These are phyloP conservation scores for Synaphobranchus kaupii DNA, from an alignment of 2,797 vertebrate species.

Conservation along the genomic window DNA sequence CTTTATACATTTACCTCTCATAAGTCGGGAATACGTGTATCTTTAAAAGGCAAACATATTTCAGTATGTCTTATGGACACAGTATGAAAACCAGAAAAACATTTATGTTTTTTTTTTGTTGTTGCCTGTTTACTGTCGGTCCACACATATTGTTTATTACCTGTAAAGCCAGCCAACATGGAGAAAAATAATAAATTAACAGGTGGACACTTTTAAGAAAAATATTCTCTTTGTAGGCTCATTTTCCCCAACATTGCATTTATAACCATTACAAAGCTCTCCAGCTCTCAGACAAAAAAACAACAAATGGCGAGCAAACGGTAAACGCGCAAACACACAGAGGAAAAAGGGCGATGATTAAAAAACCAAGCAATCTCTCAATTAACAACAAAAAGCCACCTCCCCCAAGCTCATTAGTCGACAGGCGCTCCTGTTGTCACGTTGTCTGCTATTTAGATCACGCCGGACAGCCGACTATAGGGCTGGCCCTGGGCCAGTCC, in stretches of 20 bases:
- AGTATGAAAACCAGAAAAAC: not conserved
- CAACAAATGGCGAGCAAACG: too few species aligned
- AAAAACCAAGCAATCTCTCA: not conserved
- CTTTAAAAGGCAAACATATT: not conserved
- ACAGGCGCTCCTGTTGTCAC: not conserved
- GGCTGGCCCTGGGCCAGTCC: not conserved
- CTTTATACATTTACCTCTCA: not conserved
- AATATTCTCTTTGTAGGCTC: not conserved
- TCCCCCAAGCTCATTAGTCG: not conserved
- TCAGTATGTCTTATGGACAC: not conserved
- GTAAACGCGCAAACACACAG: not conserved
- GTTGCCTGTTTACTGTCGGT: not conserved
- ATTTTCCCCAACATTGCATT: not conserved
- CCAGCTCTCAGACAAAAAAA: not conserved
- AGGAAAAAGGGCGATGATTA: not conserved
- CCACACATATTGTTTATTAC: not conserved
- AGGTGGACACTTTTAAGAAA: not conserved
- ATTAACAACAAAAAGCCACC: not conserved
- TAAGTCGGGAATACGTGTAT: not conserved
- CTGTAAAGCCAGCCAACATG: not conserved
- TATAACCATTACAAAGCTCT: not conserved
- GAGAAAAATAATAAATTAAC: not conserved
- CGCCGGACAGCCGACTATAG: not conserved
- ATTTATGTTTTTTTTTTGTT: not conserved
- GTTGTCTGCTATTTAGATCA: conserved; percentile 10